Percentiles rank a stretch among this genome's conserved stretches.
phyloP scores from a whole-genome alignment of 2,797 vertebrate species.

The Periparus ater region DNA sequence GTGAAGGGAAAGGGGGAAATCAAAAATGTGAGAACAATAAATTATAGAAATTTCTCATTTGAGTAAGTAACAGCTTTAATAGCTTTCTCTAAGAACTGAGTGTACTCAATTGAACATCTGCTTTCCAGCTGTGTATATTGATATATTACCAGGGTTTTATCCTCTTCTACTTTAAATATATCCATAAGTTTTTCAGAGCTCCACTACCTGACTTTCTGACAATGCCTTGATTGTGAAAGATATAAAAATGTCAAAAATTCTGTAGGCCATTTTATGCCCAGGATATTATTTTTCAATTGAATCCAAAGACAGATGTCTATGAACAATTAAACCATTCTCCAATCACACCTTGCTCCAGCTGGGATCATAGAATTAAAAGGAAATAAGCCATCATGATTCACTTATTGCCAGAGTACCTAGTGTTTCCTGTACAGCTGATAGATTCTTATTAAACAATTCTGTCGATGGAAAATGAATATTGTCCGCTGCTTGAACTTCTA shows the following conservation, averaged over 20 bases:
- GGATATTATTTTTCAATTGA: constrained; percentile 79
- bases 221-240: constrained; percentile 79
- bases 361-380: constrained; percentile 79
- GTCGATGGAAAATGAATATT: constrained; percentile 73
- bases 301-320: constrained; percentile 81
- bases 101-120: constrained; percentile 78
- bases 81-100: constrained; percentile 72
- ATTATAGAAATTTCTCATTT: constrained; percentile 76
- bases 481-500: constrained; percentile 75
- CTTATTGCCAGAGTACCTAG: constrained; percentile 68
- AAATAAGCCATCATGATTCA: constrained; percentile 84
- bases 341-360: constrained; percentile 81
- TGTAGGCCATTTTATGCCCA: constrained; percentile 70
- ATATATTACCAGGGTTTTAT: constrained; percentile 76
- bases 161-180: constrained; percentile 75
- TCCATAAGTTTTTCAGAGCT: constrained; percentile 67
- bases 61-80: constrained; percentile 76
- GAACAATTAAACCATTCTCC: constrained; percentile 79
- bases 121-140: constrained; percentile 81
- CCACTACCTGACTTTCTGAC: constrained; percentile 78
- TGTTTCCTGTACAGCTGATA: constrained; percentile 73
- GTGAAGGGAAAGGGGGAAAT: constrained; percentile 49
- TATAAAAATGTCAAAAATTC: constrained; percentile 79
- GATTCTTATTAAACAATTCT: constrained; percentile 77
- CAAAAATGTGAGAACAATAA: constrained; percentile 72